phyloP scores from a whole-genome alignment of 2,888 invertebrate genomes.

The Macropis europaea region DNA sequence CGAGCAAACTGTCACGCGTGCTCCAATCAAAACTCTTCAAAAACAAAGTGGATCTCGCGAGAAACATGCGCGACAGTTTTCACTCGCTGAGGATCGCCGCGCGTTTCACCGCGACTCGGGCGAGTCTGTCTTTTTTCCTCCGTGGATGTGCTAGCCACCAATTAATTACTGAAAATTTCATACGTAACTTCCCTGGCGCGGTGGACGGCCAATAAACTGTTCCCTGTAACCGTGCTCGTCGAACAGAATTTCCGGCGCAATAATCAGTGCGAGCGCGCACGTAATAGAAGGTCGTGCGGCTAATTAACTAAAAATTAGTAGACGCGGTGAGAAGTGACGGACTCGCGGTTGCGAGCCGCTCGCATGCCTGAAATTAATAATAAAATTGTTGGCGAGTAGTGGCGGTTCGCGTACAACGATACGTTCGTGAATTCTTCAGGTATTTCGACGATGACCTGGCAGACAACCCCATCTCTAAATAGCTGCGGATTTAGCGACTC shows the following conservation, averaged over 20 bases:
- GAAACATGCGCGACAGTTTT: too few relatives aligned
- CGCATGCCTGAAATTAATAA: constrained; percentile 41
- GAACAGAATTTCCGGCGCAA: constrained; percentile 37
- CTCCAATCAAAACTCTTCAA: too few relatives aligned
- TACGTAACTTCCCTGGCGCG: not conserved
- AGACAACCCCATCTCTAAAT: constrained; percentile 38
- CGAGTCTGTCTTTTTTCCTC: not conserved
- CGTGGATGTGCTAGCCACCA: not conserved
- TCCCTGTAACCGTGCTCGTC: constrained; percentile 16
- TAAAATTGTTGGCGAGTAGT: constrained; percentile 39
- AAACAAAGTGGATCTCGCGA: too few relatives aligned
- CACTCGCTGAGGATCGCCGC: not conserved
- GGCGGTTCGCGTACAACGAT: not conserved
- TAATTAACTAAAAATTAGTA: constrained; percentile 57
- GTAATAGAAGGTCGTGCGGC: constrained; percentile 1
- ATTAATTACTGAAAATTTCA: constrained; percentile 34
- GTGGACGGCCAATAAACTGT: constrained; percentile 12
- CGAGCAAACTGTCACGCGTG: too few relatives aligned
- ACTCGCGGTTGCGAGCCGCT: not conserved
- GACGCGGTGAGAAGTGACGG: constrained; percentile 1
- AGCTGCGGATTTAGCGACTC: constrained; percentile 36
- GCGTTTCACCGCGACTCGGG: not conserved
- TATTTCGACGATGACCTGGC: constrained; percentile 20
- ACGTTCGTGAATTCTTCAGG: constrained; percentile 3
- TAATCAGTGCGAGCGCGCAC: constrained; percentile 15